Percentiles rank a stretch among this genome's conserved stretches.
These are phyloP conservation scores for Anabas testudineus DNA, from an alignment of 2,797 vertebrate species.

Conservation along the genomic window DNA sequence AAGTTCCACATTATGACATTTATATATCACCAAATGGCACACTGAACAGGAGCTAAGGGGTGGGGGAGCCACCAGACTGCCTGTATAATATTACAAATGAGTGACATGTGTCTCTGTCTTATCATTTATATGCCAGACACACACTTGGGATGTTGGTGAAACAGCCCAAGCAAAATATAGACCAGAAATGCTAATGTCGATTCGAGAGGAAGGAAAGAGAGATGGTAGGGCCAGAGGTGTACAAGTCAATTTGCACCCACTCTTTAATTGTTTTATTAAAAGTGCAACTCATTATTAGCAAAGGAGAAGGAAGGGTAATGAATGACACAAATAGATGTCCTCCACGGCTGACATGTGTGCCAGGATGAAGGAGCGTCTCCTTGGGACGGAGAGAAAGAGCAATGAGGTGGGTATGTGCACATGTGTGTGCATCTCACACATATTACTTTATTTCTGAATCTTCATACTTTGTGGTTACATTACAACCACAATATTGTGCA, in stretches of 20 bases:
- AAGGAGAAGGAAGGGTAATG: slow-evolving; percentile 62
- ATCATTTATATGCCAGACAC: slow-evolving; percentile 48
- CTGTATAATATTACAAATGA: slow-evolving; percentile 55
- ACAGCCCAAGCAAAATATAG: slow-evolving; percentile 10
- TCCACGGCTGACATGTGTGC: slow-evolving; percentile 52
- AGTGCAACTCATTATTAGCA: slow-evolving; percentile 66
- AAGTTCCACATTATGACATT: slow-evolving; percentile 42
- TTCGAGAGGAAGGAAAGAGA: slow-evolving; percentile 30
- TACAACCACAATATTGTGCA: background rate
- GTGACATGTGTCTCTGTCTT: slow-evolving; percentile 28
- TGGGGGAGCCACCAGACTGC: slow-evolving; percentile 6
- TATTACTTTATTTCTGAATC: background rate
- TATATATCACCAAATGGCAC: slow-evolving; percentile 37
- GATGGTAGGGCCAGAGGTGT: slow-evolving; percentile 16
- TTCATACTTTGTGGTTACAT: background rate
- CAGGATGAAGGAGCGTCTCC: slow-evolving; percentile 52
- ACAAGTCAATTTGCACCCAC: slow-evolving; percentile 22
- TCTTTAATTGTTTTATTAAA: slow-evolving; percentile 70
- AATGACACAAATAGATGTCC: slow-evolving; percentile 62
- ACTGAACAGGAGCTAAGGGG: slow-evolving; percentile 20
- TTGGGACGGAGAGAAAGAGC: slow-evolving; percentile 21
- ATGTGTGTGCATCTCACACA: background rate
- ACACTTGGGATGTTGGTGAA: slow-evolving; percentile 30
- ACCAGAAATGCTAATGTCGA: slow-evolving; percentile 34
- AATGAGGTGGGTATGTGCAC: background rate